phyloP scores from a whole-genome alignment of 2,888 invertebrate species.

The Megastigmus dorsalis region DNA sequence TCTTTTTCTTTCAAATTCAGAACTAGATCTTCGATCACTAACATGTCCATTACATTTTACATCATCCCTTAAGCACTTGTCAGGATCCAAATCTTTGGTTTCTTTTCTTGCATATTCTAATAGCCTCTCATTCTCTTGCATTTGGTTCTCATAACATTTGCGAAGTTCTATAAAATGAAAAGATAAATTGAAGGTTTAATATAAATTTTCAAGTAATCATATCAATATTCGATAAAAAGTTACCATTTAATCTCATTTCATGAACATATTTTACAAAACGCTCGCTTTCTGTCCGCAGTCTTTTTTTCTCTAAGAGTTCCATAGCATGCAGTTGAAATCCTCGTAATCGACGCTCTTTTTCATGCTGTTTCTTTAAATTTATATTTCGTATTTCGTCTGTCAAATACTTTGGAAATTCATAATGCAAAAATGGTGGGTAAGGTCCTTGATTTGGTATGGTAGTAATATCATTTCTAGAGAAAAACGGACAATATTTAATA shows the following conservation, averaged over 20 bases:
- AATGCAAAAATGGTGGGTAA: conserved; percentile 64
- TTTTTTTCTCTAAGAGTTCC: conserved; percentile 62
- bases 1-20: conserved; percentile 24
- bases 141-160: conserved; percentile 62
- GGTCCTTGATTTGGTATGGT: conserved; percentile 61
- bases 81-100: conserved; percentile 43
- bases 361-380: conserved; percentile 59
- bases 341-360: conserved; percentile 57
- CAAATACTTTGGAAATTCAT: conserved; percentile 68
- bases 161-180: conserved; percentile 60
- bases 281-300: conserved; percentile 61
- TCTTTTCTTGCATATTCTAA: conserved; percentile 50
- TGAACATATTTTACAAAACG: conserved; percentile 64
- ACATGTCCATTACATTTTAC: conserved; percentile 10
- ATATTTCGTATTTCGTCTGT: conserved; percentile 58
- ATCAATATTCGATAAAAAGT: background rate
- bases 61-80: conserved; percentile 24
- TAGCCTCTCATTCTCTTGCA: conserved; percentile 47
- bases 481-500: conserved; percentile 1
- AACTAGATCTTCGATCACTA: background rate
- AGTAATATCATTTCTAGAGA: conserved; percentile 56
- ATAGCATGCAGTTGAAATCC: conserved; percentile 56
- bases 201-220: background rate
- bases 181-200: background rate
- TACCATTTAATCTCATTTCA: conserved; percentile 64